phyloP scores from a whole-genome alignment of 1,140 invertebrate genomes.

The Heliconius hermathena region DNA sequence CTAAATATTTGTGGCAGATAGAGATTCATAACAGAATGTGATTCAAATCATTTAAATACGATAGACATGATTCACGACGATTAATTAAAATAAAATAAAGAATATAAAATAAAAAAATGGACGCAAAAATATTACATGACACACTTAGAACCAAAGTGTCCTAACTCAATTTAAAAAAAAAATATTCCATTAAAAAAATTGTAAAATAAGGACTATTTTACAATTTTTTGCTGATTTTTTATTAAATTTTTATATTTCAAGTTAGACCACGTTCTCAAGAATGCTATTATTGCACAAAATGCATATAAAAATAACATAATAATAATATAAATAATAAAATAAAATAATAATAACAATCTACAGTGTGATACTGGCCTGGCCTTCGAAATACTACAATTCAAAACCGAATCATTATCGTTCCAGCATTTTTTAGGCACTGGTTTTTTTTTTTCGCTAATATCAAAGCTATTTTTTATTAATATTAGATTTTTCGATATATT shows the following conservation, averaged over 20 bases:
- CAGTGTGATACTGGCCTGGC: slow-evolving; percentile 55
- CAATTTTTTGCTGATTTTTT: background rate
- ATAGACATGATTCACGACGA: slow-evolving; percentile 61
- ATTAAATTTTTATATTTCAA: background rate
- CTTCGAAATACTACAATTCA: slow-evolving; percentile 42
- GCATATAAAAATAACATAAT: slow-evolving; percentile 50
- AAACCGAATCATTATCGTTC: slow-evolving; percentile 45
- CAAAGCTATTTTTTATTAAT: slow-evolving; percentile 68
- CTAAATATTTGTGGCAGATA: slow-evolving; percentile 15
- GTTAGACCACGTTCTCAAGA: background rate
- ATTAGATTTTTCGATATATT: slow-evolving; percentile 59
- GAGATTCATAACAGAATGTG: slow-evolving; percentile 11
- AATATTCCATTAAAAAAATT: no score
- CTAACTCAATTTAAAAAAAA: background rate
- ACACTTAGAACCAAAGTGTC: background rate
- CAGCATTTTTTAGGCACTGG: slow-evolving; percentile 71
- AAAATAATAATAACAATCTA: background rate
- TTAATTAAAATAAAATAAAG: slow-evolving; percentile 39
- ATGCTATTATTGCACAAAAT: slow-evolving; percentile 62
- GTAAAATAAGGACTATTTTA: no score
- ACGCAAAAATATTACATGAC: slow-evolving; percentile 70
- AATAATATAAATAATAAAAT: slow-evolving; percentile 14
- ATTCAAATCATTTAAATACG: slow-evolving; percentile 8
- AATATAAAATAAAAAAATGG: slow-evolving; percentile 65
- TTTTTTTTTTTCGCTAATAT: slow-evolving; percentile 71